phyloP scores from a whole-genome alignment of 2,113 vertebrate species.

The Sinosuthora webbiana region DNA sequence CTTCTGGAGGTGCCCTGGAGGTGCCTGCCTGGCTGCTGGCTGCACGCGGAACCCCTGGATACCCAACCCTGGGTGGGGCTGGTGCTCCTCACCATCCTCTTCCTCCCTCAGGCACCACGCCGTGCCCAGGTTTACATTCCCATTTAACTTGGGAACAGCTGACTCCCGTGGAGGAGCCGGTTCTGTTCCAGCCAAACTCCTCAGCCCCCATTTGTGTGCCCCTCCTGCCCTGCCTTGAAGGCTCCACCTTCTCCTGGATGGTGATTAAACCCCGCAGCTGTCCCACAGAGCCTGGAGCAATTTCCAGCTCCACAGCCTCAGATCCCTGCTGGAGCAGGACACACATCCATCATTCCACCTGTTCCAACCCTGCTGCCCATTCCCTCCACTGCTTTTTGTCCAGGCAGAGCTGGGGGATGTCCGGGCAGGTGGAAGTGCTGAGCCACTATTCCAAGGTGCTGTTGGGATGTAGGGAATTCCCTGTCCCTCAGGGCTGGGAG shows the following conservation, averaged over 20 bases:
- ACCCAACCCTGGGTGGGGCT: not conserved
- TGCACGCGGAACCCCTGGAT: not conserved
- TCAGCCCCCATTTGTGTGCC: not conserved
- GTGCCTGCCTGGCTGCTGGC: not conserved
- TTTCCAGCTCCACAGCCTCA: not conserved
- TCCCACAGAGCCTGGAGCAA: not conserved
- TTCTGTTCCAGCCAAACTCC: slow-evolving; percentile 14
- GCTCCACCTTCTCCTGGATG: not conserved
- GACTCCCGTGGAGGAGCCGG: not conserved
- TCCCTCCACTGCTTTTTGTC: not conserved
- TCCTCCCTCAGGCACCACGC: not conserved
- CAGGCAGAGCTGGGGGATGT: not conserved
- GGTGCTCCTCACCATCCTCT: not conserved
- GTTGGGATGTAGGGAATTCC: not conserved
- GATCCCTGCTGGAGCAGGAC: not conserved
- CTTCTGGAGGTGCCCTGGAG: not conserved
- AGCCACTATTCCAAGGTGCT: not conserved
- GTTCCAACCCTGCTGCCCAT: not conserved
- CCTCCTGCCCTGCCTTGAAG: not conserved
- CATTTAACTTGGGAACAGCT: not conserved
- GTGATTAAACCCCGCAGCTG: not conserved
- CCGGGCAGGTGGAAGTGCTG: not conserved
- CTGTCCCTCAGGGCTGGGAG: not conserved
- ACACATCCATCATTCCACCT: not conserved
- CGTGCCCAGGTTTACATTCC: not conserved